phyloP scores from a whole-genome alignment of 2,797 vertebrate species.

The Choloepus didactylus region DNA sequence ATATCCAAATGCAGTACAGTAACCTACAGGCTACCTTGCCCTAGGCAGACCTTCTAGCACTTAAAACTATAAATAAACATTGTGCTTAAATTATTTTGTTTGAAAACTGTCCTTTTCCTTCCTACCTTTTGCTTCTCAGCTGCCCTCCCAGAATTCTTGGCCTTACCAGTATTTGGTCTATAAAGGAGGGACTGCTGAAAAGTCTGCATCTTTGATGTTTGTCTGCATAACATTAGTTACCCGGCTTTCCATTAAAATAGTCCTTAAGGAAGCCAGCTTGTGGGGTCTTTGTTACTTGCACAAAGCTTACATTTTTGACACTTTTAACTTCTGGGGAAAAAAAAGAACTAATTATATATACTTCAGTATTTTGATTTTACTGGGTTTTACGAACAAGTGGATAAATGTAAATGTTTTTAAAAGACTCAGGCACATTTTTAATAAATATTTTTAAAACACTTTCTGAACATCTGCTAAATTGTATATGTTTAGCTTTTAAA shows the following conservation, averaged over 20 bases:
- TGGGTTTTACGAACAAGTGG: background rate
- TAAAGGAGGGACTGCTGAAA: background rate
- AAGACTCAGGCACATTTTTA: background rate
- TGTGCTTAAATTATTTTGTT: background rate
- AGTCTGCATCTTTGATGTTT: background rate
- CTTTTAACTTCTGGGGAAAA: background rate
- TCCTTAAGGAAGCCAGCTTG: background rate
- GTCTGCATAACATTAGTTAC: background rate
- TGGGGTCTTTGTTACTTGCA: slow-evolving; percentile 22
- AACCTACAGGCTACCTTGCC: background rate
- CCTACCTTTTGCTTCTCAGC: slow-evolving; percentile 45
- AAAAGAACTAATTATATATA: background rate
- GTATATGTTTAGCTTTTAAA: slow-evolving; percentile 37
- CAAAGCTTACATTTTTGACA: background rate
- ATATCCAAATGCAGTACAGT: background rate
- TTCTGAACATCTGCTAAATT: slow-evolving; percentile 28
- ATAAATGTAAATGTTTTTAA: slow-evolving; percentile 24
- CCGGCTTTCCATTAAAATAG: background rate
- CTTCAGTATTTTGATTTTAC: slow-evolving; percentile 33
- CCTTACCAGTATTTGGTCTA: background rate
- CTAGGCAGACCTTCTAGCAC: background rate
- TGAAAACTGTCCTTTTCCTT: background rate
- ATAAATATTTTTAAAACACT: slow-evolving; percentile 13
- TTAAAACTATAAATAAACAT: background rate
- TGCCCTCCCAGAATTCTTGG: background rate